These are phyloP conservation scores for Nyctibius grandis DNA, from an alignment of 2,797 vertebrate species.

Conservation along the genomic window DNA sequence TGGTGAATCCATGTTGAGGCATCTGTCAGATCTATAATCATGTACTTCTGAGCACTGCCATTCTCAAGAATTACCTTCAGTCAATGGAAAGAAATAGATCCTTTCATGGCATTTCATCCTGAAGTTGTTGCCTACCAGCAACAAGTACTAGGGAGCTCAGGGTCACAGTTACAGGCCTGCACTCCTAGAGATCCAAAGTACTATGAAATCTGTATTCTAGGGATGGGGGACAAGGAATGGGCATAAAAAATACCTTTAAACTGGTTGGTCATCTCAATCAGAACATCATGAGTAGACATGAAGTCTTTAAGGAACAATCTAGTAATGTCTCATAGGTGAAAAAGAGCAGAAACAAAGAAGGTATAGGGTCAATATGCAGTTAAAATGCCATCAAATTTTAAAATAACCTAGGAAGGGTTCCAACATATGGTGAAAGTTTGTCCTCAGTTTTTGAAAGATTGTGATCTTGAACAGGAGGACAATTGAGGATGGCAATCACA, in stretches of 20 bases:
- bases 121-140: background rate
- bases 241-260: background rate
- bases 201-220: background rate
- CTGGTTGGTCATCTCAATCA: background rate
- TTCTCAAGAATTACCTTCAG: background rate
- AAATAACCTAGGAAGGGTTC: background rate
- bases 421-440: background rate
- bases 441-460: background rate
- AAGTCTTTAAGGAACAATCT: background rate
- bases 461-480: background rate
- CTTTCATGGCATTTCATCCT: background rate
- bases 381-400: background rate
- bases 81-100: background rate
- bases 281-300: background rate
- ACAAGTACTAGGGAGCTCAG: background rate
- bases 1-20: no score
- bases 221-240: background rate
- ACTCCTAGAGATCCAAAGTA: background rate
- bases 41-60: background rate
- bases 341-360: background rate
- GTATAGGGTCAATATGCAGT: background rate
- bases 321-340: background rate
- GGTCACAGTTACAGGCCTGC: background rate
- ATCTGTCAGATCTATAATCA: background rate
- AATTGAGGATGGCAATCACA: background rate